These are phyloP conservation scores for Naja naja DNA, from an alignment of 2,113 vertebrate genomes.

Conservation along the genomic window DNA sequence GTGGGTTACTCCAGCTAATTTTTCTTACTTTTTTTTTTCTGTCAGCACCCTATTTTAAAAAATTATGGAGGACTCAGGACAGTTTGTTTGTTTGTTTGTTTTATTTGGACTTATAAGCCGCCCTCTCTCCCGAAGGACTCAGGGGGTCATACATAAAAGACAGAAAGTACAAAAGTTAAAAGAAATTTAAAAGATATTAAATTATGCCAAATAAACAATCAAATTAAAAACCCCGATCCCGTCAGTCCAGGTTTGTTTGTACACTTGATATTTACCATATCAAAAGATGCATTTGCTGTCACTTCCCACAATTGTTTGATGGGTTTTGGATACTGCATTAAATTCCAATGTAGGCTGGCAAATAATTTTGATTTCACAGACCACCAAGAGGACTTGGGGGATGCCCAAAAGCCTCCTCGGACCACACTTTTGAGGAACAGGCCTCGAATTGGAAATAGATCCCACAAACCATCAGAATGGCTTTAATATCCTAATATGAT, in stretches of 20 bases:
- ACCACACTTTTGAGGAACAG: not conserved
- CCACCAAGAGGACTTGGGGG: not conserved
- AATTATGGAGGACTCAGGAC: not conserved
- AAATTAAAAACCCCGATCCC: too few species aligned
- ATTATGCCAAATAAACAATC: too few species aligned
- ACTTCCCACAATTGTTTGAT: not conserved
- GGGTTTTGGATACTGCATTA: not conserved
- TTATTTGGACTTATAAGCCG: too few species aligned
- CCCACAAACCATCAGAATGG: not conserved
- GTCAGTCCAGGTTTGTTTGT: too few species aligned
- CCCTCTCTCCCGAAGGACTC: too few species aligned
- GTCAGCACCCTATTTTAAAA: not conserved
- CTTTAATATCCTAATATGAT: not conserved
- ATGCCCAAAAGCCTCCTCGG: not conserved
- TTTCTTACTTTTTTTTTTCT: not conserved
- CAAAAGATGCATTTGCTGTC: not conserved
- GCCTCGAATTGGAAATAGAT: not conserved
- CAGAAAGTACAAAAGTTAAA: too few species aligned
- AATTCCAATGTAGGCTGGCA: not conserved
- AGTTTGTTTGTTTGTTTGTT: too few species aligned
- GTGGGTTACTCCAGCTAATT: not conserved
- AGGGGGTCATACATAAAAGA: too few species aligned
- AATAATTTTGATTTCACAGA: not conserved
- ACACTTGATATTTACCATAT: not conserved
- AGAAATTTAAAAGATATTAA: too few species aligned